These are phyloP conservation scores for Agrypnia vestita DNA, from an alignment of 1,140 invertebrate genomes.

Conservation along the genomic window DNA sequence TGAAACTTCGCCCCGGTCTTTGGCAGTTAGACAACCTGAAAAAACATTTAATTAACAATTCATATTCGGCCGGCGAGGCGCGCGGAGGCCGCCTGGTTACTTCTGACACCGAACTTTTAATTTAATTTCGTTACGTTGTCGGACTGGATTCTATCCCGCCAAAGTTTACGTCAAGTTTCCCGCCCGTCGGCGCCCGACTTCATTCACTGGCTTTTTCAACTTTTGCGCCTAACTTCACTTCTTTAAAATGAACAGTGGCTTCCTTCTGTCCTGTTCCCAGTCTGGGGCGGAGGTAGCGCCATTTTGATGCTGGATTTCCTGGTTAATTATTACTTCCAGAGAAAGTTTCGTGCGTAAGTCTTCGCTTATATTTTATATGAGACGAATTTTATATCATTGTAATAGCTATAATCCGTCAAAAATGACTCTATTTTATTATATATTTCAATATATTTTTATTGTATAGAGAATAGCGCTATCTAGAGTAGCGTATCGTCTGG, in stretches of 20 bases:
- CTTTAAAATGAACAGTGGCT: slow-evolving; percentile 1
- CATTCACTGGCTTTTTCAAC: slow-evolving; percentile 18
- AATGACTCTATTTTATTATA: too few species aligned
- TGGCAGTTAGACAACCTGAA: not conserved
- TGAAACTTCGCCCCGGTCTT: not conserved
- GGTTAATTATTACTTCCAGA: not conserved
- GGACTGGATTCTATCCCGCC: slow-evolving; percentile 23
- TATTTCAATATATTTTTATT: too few species aligned
- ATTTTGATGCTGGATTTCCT: slow-evolving; percentile 4
- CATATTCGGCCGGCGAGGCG: slow-evolving; percentile 2
- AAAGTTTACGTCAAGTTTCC: slow-evolving; percentile 32
- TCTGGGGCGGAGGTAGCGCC: not conserved
- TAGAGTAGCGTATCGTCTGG: too few species aligned
- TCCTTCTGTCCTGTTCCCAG: not conserved
- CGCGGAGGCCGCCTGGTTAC: not conserved
- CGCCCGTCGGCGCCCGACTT: slow-evolving; percentile 7
- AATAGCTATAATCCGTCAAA: too few species aligned
- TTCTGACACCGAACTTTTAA: slow-evolving; percentile 27
- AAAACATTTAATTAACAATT: slow-evolving; percentile 40
- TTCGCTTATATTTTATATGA: too few species aligned
- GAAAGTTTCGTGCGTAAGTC: not conserved
- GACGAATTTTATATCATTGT: too few species aligned
- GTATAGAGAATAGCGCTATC: too few species aligned
- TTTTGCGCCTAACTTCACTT: slow-evolving; percentile 30
- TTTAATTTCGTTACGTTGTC: slow-evolving; percentile 41